Percentiles rank a stretch among this genome's conserved stretches.
phyloP scores from a whole-genome alignment of 2,113 vertebrate genomes.

The Procapra przewalskii region DNA sequence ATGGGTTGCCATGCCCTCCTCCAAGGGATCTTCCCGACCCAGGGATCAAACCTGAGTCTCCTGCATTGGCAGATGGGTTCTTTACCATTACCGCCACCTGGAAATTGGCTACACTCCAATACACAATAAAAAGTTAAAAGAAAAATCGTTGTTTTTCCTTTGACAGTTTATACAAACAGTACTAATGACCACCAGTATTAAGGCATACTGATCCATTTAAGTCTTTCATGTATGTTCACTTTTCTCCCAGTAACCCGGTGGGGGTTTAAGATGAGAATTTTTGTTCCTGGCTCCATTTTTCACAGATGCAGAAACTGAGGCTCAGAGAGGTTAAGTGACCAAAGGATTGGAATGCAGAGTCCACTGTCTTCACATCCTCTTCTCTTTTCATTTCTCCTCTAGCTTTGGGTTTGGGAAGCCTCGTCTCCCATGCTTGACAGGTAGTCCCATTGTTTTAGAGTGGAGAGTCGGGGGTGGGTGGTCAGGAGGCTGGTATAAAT shows the following conservation, averaged over 20 bases:
- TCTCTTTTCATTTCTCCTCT: neutral
- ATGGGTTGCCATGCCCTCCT: neutral
- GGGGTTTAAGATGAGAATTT: neutral
- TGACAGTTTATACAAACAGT: neutral
- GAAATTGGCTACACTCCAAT: neutral
- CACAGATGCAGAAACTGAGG: neutral
- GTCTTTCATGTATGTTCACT: rapidly evolving
- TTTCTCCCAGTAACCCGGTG: neutral
- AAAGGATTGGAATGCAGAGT: neutral
- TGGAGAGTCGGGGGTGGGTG: neutral
- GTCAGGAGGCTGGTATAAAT: neutral
- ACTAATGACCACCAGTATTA: neutral
- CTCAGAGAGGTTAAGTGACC: neutral
- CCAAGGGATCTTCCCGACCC: neutral
- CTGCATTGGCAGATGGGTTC: neutral
- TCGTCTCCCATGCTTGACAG: neutral
- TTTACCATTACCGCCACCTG: neutral
- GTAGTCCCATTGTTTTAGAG: neutral
- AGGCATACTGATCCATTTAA: neutral
- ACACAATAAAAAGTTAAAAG: neutral
- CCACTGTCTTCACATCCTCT: neutral
- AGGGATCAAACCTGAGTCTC: neutral
- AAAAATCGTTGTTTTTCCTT: neutral
- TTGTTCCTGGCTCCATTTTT: neutral
- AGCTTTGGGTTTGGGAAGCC: neutral